Evolutionary conservation across 2,113 vertebrate genomes (phyloP), one percentile per base, ranked within the genome.

Genomic region (Tylochromis polylepis): DNA sequence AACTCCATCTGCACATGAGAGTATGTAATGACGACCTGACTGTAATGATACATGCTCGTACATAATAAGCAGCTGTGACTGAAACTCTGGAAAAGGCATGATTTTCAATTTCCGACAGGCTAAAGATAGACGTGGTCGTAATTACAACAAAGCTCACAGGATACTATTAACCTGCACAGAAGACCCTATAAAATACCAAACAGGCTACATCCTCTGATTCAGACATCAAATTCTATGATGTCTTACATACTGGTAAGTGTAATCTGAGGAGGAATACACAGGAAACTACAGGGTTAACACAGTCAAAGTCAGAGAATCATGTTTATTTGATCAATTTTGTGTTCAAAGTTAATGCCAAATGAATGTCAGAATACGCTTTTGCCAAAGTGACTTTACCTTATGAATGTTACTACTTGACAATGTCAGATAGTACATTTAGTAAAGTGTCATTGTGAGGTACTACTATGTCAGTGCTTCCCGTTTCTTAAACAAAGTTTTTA

Each of bases 1-100:
- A 9, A 1, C 15, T 18, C 31, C 1, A 56, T 8, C 43, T 11
- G 57, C 58, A 78, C 5, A 70, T 77, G 75, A 67, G 79, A 29
- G 20, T 81, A 14, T 5, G 34, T 89, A 83, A 92, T 87, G 82
- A 91, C 6, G 55, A 87, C 51, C 88, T 85, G 77, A 8, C 87
- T 89, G 72, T 91, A 92, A 93, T 94, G 88, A 93, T 49, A 90
- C 18, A 72, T 88, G 34, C 91, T 87, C 16, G 83, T 56, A 83
- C 86, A 88, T 94, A 94, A 94, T 94, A 91, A 93, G 90, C 90
- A 46, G 89, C 93, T 93, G 89, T 75, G 58, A 81, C 88, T 86
- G 49, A 51, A 87, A 55, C 83, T 85, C 67, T 31, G 80, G 87
- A 85, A 85, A 57, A 83, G 62, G 85, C 84, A 89, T 79, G 60